Base-by-base conservation (phyloP, 2,797 vertebrate species). In the Gila robusta region DNA sequence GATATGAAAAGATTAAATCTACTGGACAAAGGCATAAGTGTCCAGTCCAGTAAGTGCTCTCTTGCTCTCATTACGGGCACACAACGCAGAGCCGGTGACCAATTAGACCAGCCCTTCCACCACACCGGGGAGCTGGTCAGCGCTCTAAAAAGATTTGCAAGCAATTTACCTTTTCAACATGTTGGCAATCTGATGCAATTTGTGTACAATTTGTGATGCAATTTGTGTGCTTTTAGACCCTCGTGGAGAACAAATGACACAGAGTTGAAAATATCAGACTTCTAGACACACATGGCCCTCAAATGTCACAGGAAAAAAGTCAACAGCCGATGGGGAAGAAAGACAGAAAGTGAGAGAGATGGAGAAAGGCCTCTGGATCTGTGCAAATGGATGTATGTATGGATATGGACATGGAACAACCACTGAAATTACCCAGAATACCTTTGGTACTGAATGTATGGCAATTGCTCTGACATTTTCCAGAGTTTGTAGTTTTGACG, bases 91-190 rank as follows among this genome's bases (percentile, higher is more conserved):
- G 82, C 74, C 19, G 81, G 71, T 79, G 85, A 81, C 87, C 84
- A 88, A 89, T 89, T 90, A 89, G 83, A 76, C 52, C 81, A 28
- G 85, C 72, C 82, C 81, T 83, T 81, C 32, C 44, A 82, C 70
- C 73, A 11, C 11, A 44, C 69, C 67, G 71, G 82, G 83, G 54
- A 76, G 74, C 81, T 79, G 87, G 78, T 87, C 98, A 98, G 97
- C 97, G 97, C 98, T 99, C 98, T 98, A 99, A 99, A 99, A 99
- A 99, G 98, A 99, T 99, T 99, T 99, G 98, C 98, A 98, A 99
- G 98, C 98, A 99, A 99, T 99, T 99, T 99, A 99, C 98, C 98
- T 99, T 99, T 99, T 99, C 98, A 99, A 98, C 99, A 99, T 99
- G 98, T 99, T 99, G 98, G 98, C 98, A 99, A 99, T 99, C 98